Evolutionary conservation across 1,140 invertebrate genomes (phyloP).

Genomic region (Pogonomyrmex barbatus): DNA sequence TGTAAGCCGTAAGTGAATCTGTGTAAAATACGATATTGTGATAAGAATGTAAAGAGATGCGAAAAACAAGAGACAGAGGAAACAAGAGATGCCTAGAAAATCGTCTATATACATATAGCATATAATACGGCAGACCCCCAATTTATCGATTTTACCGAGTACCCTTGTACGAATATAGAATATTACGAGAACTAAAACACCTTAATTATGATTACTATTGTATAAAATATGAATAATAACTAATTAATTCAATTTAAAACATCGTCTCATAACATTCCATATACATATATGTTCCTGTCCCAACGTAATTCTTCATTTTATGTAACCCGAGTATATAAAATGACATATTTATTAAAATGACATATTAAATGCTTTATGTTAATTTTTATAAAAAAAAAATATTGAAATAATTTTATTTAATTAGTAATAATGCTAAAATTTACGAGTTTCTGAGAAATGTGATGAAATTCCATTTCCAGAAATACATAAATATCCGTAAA

Average conservation of each 20-base stretch:
- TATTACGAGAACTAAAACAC: constrained; percentile 84
- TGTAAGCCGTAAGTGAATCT: constrained; percentile 83
- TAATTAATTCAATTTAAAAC: constrained; percentile 85
- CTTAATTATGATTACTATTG: constrained; percentile 86
- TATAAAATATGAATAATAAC: constrained; percentile 86
- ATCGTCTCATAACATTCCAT: constrained; percentile 12
- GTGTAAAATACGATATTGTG: constrained; percentile 85
- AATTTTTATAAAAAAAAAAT: not conserved
- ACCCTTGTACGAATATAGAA: constrained; percentile 83
- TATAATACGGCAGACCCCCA: constrained; percentile 72
- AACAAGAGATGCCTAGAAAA: constrained; percentile 69
- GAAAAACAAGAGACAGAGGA: constrained; percentile 60
- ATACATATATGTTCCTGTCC: not conserved
- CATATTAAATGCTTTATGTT: too few species aligned
- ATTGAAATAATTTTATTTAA: not conserved
- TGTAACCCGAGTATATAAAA: not conserved
- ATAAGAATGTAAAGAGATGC: constrained; percentile 83
- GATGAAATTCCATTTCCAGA: not conserved
- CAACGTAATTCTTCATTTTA: not conserved
- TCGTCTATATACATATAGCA: constrained; percentile 76
- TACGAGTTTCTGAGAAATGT: not conserved
- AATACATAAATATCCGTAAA: not conserved
- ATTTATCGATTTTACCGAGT: constrained; percentile 79
- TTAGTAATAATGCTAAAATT: not conserved
- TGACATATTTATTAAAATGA: constrained; percentile 9